Conservation (phyloP, 2,888 invertebrate species). For the Pristionchus arcanus region DNA sequence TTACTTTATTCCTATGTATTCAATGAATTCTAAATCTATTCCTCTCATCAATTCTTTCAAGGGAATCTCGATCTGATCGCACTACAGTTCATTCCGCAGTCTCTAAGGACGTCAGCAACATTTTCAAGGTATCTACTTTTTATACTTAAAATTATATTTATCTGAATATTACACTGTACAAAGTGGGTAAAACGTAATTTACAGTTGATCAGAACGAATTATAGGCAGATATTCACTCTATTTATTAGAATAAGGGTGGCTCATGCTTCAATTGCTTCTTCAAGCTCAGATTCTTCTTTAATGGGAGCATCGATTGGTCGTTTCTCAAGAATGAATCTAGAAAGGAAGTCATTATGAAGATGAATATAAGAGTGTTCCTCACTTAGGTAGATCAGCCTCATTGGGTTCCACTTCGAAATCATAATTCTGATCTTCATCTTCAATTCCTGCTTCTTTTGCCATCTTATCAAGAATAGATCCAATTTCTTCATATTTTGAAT, state of each 20-base stretch:
- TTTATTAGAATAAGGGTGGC: background rate
- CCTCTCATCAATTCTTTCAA: background rate
- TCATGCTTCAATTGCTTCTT: background rate
- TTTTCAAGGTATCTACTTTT: slow-evolving; percentile 86
- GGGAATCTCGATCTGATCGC: slow-evolving; percentile 45
- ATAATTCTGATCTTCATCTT: slow-evolving; percentile 69
- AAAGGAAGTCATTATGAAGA: background rate
- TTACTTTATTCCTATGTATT: background rate
- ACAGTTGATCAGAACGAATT: background rate
- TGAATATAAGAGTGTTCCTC: background rate
- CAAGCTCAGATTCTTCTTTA: slow-evolving; percentile 35
- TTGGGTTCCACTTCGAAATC: slow-evolving; percentile 73
- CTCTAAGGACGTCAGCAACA: slow-evolving; percentile 89
- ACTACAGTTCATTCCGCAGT: slow-evolving; percentile 91
- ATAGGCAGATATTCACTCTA: background rate
- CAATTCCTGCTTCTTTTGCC: slow-evolving; percentile 58
- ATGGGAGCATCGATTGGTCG: slow-evolving; percentile 54
- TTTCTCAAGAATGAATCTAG: slow-evolving; percentile 61
- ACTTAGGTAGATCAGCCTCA: slow-evolving; percentile 69
- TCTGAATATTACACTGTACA: slow-evolving; percentile 42
- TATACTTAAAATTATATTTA: slow-evolving; percentile 25
- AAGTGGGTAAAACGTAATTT: background rate
- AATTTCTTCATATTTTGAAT: slow-evolving; percentile 56
- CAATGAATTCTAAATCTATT: background rate
- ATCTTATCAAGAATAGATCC: slow-evolving; percentile 45